A percentile compares a stretch with the other conserved stretches of the same genome.
Conservation (phyloP, 1,140 invertebrate species). For the Choristoneura fumiferana region DNA sequence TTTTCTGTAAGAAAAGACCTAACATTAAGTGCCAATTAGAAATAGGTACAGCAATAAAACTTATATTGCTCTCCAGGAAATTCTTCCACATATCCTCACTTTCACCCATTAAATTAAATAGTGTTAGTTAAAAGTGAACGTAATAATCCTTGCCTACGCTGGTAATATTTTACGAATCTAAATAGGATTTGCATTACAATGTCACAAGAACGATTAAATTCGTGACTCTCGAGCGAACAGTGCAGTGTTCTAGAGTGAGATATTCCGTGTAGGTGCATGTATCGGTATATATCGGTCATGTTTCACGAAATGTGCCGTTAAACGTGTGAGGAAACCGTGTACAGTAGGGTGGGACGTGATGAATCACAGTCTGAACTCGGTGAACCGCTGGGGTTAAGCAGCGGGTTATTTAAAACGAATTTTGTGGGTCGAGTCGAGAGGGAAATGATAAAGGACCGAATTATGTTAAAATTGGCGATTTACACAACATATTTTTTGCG, state of each 20-base stretch:
- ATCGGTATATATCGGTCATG: neutral
- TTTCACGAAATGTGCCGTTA: conserved; percentile 6
- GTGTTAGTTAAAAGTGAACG: neutral
- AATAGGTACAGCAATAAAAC: no score
- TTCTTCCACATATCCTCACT: neutral
- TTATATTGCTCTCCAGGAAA: no score
- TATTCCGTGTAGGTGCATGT: conserved; percentile 8
- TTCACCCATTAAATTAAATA: conserved; percentile 17
- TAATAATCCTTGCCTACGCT: neutral
- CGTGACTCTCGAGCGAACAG: conserved; percentile 13
- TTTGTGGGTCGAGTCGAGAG: conserved; percentile 1
- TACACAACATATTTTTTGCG: no score
- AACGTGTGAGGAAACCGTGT: conserved; percentile 13
- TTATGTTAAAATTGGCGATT: neutral
- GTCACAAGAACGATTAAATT: conserved; percentile 17
- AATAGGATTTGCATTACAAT: conserved; percentile 12
- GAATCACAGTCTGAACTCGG: neutral
- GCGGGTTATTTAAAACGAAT: conserved; percentile 13
- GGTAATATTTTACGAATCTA: conserved; percentile 8
- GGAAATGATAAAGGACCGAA: neutral
- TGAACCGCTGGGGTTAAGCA: conserved; percentile 15
- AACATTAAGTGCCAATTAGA: no score
- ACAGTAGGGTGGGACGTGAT: conserved; percentile 8
- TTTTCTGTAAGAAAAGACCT: no score
- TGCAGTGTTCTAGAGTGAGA: conserved; percentile 8